A percentile compares a stretch with the other conserved stretches of the same genome.
Conservation (phyloP, 2,888 invertebrate genomes). For the Sicus ferrugineus region DNA sequence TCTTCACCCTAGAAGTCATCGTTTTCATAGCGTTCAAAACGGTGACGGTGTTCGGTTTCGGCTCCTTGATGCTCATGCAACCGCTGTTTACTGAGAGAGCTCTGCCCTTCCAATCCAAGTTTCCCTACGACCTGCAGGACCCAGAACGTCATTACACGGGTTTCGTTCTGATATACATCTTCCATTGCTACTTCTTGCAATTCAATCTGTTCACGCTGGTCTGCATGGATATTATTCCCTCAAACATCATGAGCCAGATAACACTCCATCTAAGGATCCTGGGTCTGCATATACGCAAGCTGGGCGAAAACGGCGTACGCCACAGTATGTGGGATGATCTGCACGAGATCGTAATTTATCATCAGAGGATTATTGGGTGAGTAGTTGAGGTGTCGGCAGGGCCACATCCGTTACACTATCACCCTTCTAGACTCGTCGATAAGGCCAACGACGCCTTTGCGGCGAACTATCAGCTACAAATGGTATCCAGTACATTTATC, state of each 20-base stretch:
- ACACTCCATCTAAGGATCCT: conserved; percentile 53
- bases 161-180: conserved; percentile 44
- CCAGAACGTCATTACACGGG: conserved; percentile 36
- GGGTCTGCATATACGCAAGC: conserved; percentile 47
- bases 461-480: conserved; percentile 51
- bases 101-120: conserved; percentile 48
- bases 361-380: conserved; percentile 56
- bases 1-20: conserved; percentile 46
- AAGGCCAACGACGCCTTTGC: conserved; percentile 49
- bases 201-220: conserved; percentile 48
- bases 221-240: conserved; percentile 49
- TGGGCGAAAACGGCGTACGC: conserved; percentile 33
- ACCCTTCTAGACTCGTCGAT: conserved; percentile 40
- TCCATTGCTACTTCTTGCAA: conserved; percentile 44
- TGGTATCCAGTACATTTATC: conserved; percentile 52
- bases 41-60: conserved; percentile 43
- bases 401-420: neutral
- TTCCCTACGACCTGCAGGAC: conserved; percentile 48
- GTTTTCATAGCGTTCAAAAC: conserved; percentile 36
- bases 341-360: conserved; percentile 46
- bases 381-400: neutral
- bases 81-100: conserved; percentile 45
- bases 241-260: conserved; percentile 48
- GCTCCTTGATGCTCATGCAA: conserved; percentile 47
- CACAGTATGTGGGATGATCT: conserved; percentile 44